Evolutionary conservation across 2,888 invertebrate genomes (phyloP).

Genomic region (Orgyia antiqua): DNA sequence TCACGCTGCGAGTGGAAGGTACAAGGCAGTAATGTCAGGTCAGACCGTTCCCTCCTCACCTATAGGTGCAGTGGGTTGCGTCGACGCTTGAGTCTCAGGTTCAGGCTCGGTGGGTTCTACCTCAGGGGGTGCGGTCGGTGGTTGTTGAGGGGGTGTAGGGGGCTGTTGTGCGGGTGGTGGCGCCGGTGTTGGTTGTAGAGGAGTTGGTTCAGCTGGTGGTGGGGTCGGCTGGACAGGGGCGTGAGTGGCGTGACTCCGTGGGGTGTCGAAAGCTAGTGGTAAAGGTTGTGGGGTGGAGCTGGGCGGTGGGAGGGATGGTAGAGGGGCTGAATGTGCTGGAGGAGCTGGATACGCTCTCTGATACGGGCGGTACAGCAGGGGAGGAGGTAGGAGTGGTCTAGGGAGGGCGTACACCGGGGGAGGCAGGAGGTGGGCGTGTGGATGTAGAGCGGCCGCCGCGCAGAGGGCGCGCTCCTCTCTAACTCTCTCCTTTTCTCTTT

Average conservation of each 20-base stretch:
- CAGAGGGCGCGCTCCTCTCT: constrained; percentile 31
- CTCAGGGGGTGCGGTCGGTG: constrained; percentile 21
- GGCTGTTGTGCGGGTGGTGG: constrained; percentile 15
- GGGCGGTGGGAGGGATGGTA: constrained; percentile 7
- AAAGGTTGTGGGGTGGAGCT: constrained; percentile 13
- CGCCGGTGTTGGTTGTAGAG: constrained; percentile 10
- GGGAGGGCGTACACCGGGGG: constrained; percentile 39
- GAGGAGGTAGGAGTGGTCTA: constrained; percentile 47
- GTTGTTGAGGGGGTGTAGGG: constrained; percentile 12
- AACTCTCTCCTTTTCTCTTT: constrained; percentile 47
- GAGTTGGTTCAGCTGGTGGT: too few species aligned
- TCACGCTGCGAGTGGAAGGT: not conserved
- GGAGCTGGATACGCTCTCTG: constrained; percentile 35
- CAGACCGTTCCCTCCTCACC: constrained; percentile 7
- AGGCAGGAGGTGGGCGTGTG: constrained; percentile 32
- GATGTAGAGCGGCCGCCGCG: constrained; percentile 30
- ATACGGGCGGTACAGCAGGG: constrained; percentile 54
- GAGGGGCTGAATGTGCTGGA: constrained; percentile 22
- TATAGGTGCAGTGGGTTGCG: constrained; percentile 20
- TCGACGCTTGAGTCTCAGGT: constrained; percentile 18
- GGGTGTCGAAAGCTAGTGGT: constrained; percentile 38
- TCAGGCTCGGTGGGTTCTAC: constrained; percentile 10
- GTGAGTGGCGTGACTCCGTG: constrained; percentile 21
- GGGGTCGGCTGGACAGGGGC: too few species aligned
- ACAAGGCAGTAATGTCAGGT: not conserved